Evolutionary conservation across 1,140 invertebrate genomes (phyloP).

Genomic region (Caligus rogercresseyi): DNA sequence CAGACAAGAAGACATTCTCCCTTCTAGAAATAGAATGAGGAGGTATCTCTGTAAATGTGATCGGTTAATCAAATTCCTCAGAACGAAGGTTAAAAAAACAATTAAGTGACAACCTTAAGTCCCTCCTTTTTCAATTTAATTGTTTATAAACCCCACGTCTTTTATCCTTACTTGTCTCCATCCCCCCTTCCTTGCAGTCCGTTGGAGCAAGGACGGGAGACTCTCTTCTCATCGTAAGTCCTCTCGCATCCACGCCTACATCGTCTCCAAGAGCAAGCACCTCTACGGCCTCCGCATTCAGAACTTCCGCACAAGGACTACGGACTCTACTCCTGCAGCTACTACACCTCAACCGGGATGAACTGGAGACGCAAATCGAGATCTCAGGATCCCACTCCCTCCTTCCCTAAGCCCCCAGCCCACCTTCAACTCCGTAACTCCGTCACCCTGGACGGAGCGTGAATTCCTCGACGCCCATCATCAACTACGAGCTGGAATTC

Average conservation of each 20-base stretch:
- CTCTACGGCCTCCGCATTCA: background rate
- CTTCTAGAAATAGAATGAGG: too few species aligned
- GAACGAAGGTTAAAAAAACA: too few species aligned
- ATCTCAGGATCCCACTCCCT: constrained; percentile 4
- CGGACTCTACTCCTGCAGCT: background rate
- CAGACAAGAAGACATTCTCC: too few species aligned
- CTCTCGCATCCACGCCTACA: background rate
- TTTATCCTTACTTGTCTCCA: too few species aligned
- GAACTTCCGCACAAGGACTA: background rate
- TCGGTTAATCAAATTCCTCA: too few species aligned
- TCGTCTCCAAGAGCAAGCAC: background rate
- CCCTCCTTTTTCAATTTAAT: too few species aligned
- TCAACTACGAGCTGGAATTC: constrained; percentile 15
- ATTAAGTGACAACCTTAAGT: too few species aligned
- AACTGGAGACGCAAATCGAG: background rate
- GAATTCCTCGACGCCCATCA: constrained; percentile 13
- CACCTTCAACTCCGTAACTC: background rate
- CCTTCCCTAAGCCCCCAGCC: background rate
- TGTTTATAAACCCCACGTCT: too few species aligned
- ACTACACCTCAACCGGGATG: background rate
- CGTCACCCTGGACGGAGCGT: constrained; percentile 4
- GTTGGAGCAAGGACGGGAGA: constrained; percentile 6
- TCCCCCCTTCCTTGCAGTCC: background rate
- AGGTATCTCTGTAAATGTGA: too few species aligned
- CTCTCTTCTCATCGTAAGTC: background rate